phyloP scores from a whole-genome alignment of 2,113 vertebrate genomes.

The Mobula birostris region DNA sequence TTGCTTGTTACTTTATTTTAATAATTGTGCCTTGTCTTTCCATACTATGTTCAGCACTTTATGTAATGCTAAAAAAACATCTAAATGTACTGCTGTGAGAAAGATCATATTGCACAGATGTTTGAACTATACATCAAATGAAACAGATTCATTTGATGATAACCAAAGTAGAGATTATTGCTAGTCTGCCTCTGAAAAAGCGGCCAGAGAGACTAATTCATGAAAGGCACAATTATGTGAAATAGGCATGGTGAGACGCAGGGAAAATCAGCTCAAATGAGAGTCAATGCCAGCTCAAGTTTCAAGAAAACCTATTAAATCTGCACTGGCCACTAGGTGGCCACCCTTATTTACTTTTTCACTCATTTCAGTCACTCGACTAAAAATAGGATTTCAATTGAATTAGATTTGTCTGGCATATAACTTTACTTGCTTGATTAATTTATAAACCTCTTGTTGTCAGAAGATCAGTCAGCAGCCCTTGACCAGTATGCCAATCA shows the following conservation, averaged over 20 bases:
- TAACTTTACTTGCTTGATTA: neutral
- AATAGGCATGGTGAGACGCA: too few species aligned
- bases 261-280: neutral
- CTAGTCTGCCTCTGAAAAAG: neutral
- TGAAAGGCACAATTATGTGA: too few species aligned
- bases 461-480: neutral
- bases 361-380: neutral
- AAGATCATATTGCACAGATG: neutral
- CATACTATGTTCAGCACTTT: neutral
- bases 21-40: neutral
- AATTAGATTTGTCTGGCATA: neutral
- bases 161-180: neutral
- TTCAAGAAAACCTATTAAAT: neutral
- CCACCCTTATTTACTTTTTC: neutral
- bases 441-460: neutral
- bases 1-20: neutral
- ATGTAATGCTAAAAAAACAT: neutral
- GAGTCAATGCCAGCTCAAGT: neutral
- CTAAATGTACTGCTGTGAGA: neutral
- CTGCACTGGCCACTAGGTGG: constrained; percentile 18
- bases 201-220: neutral
- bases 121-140: neutral
- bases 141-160: neutral
- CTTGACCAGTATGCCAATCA: neutral
- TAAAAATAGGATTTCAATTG: neutral